Evolutionary conservation across 2,113 vertebrate genomes (phyloP).

Genomic region (Procapra przewalskii): DNA sequence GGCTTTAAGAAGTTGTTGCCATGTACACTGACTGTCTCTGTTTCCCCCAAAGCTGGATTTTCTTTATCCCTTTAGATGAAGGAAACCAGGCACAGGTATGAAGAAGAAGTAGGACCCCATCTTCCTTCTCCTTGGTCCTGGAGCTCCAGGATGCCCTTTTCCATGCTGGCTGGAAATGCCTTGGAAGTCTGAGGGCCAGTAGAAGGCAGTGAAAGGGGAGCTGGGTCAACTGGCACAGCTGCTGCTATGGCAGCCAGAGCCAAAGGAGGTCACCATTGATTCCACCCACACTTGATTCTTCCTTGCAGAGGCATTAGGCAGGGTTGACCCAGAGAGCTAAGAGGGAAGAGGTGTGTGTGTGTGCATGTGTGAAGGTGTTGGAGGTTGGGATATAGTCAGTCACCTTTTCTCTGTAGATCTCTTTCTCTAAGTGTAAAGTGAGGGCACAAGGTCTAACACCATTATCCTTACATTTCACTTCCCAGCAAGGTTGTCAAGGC

Average conservation of each 20-base stretch:
- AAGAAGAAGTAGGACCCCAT: not conserved
- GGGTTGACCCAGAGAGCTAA: not conserved
- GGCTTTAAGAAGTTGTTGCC: not conserved
- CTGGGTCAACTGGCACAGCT: not conserved
- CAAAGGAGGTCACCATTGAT: conserved; percentile 58
- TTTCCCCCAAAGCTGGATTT: not conserved
- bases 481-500: not conserved
- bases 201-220: conserved; percentile 43
- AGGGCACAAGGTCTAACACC: not conserved
- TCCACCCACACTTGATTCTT: not conserved
- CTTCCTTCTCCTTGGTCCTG: not conserved
- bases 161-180: not conserved
- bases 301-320: not conserved
- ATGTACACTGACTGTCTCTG: not conserved
- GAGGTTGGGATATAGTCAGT: not conserved
- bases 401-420: not conserved
- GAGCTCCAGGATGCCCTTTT: not conserved
- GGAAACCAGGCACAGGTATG: not conserved
- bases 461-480: not conserved
- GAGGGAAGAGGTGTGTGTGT: not conserved
- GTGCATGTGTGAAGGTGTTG: not conserved
- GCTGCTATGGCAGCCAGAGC: conserved; percentile 29
- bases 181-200: not conserved
- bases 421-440: conserved; percentile 7
- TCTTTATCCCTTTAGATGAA: not conserved